Conservation (phyloP, 2,797 vertebrate species). For the Oryzias dopingdopingensis region DNA sequence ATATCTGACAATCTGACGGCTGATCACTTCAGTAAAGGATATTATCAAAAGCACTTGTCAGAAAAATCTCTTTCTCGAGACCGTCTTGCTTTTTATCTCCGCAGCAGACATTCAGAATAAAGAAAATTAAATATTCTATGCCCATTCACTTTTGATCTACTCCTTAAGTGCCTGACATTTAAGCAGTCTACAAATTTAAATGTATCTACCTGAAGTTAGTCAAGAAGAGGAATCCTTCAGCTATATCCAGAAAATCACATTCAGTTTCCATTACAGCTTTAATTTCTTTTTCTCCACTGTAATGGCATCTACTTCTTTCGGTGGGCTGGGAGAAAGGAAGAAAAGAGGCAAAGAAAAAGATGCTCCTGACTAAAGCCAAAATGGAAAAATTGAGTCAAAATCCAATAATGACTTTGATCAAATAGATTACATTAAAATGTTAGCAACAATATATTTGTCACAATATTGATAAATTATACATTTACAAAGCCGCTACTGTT, state of each 20-base stretch:
- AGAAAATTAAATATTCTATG: background rate
- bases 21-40: constrained; percentile 16
- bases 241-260: background rate
- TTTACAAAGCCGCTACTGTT: too few species aligned
- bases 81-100: background rate
- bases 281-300: background rate
- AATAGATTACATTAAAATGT: too few species aligned
- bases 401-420: too few species aligned
- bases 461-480: too few species aligned
- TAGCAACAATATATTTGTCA: too few species aligned
- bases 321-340: background rate
- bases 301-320: background rate
- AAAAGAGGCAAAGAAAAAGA: background rate
- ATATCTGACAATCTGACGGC: constrained; percentile 18
- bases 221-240: background rate
- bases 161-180: constrained; percentile 2
- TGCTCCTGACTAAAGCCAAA: background rate
- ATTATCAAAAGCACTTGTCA: constrained; percentile 6
- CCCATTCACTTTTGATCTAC: constrained; percentile 1
- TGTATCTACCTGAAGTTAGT: background rate
- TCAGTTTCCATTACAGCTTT: constrained; percentile 3
- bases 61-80: background rate
- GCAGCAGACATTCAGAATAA: background rate
- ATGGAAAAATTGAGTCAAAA: background rate
- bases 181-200: background rate